These are phyloP conservation scores for Discoglossus pictus DNA, from an alignment of 2,797 vertebrate genomes.

Conservation along the genomic window DNA sequence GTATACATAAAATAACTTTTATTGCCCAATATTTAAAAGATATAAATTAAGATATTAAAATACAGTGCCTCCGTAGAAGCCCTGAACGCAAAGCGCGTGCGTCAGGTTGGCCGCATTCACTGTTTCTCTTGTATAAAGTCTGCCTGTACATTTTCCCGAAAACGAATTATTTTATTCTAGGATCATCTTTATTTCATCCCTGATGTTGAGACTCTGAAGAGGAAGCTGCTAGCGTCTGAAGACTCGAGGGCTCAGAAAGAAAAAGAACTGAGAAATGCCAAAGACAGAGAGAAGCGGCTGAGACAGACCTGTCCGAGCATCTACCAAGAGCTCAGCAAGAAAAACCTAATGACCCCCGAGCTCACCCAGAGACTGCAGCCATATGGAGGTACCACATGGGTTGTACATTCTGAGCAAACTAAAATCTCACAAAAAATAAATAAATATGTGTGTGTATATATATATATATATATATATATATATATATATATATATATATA, in stretches of 20 bases:
- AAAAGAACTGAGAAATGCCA: slow-evolving; percentile 42
- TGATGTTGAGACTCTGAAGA: slow-evolving; percentile 47
- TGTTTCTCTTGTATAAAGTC: no score
- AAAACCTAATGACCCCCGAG: slow-evolving; percentile 19
- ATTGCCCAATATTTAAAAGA: no score
- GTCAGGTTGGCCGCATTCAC: no score
- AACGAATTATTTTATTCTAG: slow-evolving; percentile 9
- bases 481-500: no score
- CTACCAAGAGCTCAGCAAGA: slow-evolving; percentile 34
- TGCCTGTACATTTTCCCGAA: no score
- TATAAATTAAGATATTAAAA: no score
- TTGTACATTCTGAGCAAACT: background rate
- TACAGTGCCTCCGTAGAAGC: no score
- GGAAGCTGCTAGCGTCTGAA: slow-evolving; percentile 35
- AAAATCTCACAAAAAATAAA: no score
- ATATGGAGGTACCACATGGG: slow-evolving; percentile 19
- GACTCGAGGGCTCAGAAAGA: slow-evolving; percentile 42
- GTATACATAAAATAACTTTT: no score
- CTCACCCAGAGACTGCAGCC: slow-evolving; percentile 30
- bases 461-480: no score
- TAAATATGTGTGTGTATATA: no score
- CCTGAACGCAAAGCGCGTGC: no score
- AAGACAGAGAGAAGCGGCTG: slow-evolving; percentile 41
- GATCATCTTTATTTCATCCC: slow-evolving; percentile 47
- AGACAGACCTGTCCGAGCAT: slow-evolving; percentile 27